Conservation (phyloP, 2,888 invertebrate species). For the Aleiodes alternator region DNA sequence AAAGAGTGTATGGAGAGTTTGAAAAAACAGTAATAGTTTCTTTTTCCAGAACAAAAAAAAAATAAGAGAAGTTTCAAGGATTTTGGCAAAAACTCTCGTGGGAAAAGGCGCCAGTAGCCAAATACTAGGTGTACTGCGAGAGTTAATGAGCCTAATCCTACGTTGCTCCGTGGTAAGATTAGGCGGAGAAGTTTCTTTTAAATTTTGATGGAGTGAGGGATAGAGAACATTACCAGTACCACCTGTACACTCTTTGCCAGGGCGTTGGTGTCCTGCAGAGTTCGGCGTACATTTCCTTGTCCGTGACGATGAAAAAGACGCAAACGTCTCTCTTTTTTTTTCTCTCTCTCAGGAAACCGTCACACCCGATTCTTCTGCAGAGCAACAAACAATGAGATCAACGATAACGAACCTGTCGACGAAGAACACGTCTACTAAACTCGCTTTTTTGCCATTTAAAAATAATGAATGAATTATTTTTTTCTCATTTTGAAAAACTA, state of each 20-base stretch:
- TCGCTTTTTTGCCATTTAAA: slow-evolving; percentile 26
- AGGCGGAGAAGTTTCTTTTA: slow-evolving; percentile 61
- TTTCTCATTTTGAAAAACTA: slow-evolving; percentile 30
- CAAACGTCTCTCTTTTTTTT: background rate
- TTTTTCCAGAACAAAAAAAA: slow-evolving; percentile 48
- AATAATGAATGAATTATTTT: slow-evolving; percentile 10
- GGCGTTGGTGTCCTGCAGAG: slow-evolving; percentile 26
- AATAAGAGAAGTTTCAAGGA: slow-evolving; percentile 50
- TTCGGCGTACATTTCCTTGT: slow-evolving; percentile 20
- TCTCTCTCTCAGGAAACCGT: slow-evolving; percentile 51
- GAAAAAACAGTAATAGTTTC: no score
- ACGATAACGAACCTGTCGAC: slow-evolving; percentile 71
- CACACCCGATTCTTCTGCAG: slow-evolving; percentile 10
- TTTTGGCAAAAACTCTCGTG: slow-evolving; percentile 56
- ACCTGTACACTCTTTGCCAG: slow-evolving; percentile 60
- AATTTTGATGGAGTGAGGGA: slow-evolving; percentile 44
- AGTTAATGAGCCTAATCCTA: slow-evolving; percentile 74
- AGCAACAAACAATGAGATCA: slow-evolving; percentile 64
- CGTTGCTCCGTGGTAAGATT: slow-evolving; percentile 65
- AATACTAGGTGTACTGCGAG: slow-evolving; percentile 53
- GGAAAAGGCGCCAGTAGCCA: slow-evolving; percentile 56
- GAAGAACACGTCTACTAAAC: slow-evolving; percentile 48
- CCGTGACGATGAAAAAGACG: slow-evolving; percentile 1
- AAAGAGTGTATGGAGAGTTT: slow-evolving; percentile 41
- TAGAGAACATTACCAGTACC: slow-evolving; percentile 54